Evolutionary conservation across 2,113 vertebrate genomes (phyloP), one percentile per base, ranked within the genome.

Genomic region (Corythaeola cristata): DNA sequence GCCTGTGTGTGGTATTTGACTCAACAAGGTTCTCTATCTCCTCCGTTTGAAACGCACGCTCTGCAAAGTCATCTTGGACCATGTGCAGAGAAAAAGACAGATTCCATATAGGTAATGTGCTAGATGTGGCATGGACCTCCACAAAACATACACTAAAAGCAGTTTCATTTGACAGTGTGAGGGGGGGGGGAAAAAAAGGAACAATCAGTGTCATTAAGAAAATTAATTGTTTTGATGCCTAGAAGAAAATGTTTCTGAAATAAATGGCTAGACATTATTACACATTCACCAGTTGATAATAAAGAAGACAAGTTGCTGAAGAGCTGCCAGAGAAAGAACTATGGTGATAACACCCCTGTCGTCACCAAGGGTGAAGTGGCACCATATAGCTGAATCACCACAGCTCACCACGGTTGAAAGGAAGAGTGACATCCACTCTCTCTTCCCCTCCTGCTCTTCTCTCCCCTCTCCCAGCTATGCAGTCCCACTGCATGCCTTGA

Each of bases 21-120:
- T 98, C 98, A 53, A 98, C 90, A 53, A 99, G 98, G 23, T 98
- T 98, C 91, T 98, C 98, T 75, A 98, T 56, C 2, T 98, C 98
- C 27, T 97, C 97, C 75, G 99, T 94, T 67, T 99, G 98, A 59
- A 97, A 85, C 26, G 96, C 94, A 74, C 98, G 98, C 82, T 99
- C 98, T 92, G 98, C 96, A 82, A 98, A 95, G 32, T 99, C 99
- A 94, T 98, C 99, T 84, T 98, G 98, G 62, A 99, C 98, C 74
- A 97, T 98, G 99, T 99, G 97, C 14, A 75, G 84, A 50, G 16
- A n/a, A 77, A 96, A 79, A 90, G 23, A 86, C 19, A 74, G 41
- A 78, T 39, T 89, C 9, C 14, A 47, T 63, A 72, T 3, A 5
- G 50, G 7, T 56, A 63, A 35, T 27, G 19, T 73, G 44, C 55